Evolutionary conservation across 2,113 vertebrate species (phyloP), one percentile per base, ranked within the genome.

Genomic region (Coregonus clupeaformis): DNA sequence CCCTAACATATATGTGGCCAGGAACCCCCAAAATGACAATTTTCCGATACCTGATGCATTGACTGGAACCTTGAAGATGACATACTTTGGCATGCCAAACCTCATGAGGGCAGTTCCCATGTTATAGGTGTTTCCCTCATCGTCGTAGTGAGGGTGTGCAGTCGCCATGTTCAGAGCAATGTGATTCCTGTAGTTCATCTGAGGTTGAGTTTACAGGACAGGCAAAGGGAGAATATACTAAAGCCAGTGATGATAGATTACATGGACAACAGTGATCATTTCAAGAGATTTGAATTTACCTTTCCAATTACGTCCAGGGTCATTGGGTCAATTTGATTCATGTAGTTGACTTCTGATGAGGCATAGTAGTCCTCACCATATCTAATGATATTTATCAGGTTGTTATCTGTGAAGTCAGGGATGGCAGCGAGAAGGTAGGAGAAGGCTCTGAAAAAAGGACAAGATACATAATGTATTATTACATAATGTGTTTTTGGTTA

Each of bases 321-420:
- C 6, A 59, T 71, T 0, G 95, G 95, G 80, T 98, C 86, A 29
- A 99, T 95, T 87, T 94, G 94, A 84, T 96, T 94, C 52, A 98
- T 93, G 91, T 96, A 97, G 86, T 97, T 98, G 69, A 97, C 90
- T 89, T 99, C 97, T 0, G 95, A 95, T 70, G 95, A 93, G 0
- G 96, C 94, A 69, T 96, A 99, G 88, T 94, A 96, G 77, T 98
- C 95, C 16, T 93, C 82, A 3, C 98, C 97, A 68, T 93, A 94
- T 82, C 86, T 95, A 79, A 98, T 95, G 67, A 99, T 94, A 87
- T 97, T 99, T 80, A 99, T 95, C 75, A 98, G 64, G 89, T 96
- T 97, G 91, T 99, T 99, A 91, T 98, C 98, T 0, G 97, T 99
- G 91, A 99, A 98, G 82, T 98, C 93, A 0, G 97, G 94, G 82